Evolutionary conservation across 2,797 vertebrate species (phyloP).

Genomic region (Falco rusticolus): DNA sequence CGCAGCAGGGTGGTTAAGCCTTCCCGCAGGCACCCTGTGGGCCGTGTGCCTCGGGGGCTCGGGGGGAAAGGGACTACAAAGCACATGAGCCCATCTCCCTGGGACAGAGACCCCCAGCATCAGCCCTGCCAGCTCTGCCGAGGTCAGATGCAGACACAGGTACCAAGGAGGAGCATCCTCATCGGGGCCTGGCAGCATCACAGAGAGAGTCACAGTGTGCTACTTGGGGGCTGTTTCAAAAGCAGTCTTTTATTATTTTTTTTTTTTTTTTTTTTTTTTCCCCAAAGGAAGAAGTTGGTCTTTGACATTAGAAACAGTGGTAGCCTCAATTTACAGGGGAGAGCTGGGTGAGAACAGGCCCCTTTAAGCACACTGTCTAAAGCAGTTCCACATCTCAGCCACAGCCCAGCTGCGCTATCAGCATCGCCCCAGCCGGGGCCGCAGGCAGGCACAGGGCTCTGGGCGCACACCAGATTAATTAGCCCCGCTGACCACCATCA

Average conservation of each 20-base stretch:
- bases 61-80: not conserved
- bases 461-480: slow-evolving; percentile 15
- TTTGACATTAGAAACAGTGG: not conserved
- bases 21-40: not conserved
- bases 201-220: not conserved
- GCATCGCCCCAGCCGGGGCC: not conserved
- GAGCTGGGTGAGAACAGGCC: not conserved
- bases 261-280: not conserved
- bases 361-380: not conserved
- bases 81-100: not conserved
- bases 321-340: not conserved
- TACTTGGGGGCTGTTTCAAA: not conserved
- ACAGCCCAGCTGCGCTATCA: not conserved
- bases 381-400: not conserved
- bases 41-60: not conserved
- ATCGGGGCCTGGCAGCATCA: accelerated
- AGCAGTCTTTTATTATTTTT: not conserved
- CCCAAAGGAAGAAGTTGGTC: not conserved
- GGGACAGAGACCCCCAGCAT: not conserved
- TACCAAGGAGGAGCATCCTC: not conserved
- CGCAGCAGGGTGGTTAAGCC: not conserved
- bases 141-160: not conserved
- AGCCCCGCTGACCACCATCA: not conserved
- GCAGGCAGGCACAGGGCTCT: not conserved
- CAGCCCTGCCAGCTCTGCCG: not conserved